Conservation (phyloP, 1,140 invertebrate species). For the Rhagoletis zephyria region DNA sequence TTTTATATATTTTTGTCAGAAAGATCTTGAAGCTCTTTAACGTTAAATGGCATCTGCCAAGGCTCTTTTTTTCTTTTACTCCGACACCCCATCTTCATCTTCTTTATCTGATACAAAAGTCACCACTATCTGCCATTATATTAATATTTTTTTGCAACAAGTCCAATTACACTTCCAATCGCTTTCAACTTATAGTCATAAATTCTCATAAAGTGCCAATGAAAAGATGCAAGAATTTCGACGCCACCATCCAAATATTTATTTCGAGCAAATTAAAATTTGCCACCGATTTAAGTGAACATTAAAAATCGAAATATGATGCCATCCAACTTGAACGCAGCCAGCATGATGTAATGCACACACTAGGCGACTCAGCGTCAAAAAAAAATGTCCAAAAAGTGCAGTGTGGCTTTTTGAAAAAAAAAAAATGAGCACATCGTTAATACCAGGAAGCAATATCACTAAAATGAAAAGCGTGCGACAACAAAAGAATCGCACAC, state of each 20-base stretch:
- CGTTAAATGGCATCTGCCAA: no score
- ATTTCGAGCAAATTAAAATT: neutral
- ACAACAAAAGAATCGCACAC: neutral
- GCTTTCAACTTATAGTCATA: constrained; percentile 12
- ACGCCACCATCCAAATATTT: constrained; percentile 3
- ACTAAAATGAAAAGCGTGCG: neutral
- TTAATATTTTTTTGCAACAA: neutral
- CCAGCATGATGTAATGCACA: constrained; percentile 5
- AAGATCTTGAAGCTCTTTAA: no score
- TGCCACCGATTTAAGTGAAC: neutral
- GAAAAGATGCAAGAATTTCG: constrained; percentile 13
- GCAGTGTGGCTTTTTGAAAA: neutral
- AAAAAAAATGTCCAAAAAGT: neutral
- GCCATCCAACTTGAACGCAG: constrained; percentile 3
- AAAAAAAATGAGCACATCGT: neutral
- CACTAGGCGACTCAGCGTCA: neutral
- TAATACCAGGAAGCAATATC: constrained; percentile 28
- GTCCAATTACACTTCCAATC: constrained; percentile 5
- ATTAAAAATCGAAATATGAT: constrained; percentile 8
- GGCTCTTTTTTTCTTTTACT: neutral
- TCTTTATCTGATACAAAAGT: neutral
- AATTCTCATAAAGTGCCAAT: constrained; percentile 38
- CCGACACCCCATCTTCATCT: neutral
- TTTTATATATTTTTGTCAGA: no score
- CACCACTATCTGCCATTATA: neutral